A percentile compares a stretch with the other conserved stretches of the same genome.
Evolutionary conservation across 2,888 invertebrate species (phyloP).

Genomic region (Erebia epiphron): DNA sequence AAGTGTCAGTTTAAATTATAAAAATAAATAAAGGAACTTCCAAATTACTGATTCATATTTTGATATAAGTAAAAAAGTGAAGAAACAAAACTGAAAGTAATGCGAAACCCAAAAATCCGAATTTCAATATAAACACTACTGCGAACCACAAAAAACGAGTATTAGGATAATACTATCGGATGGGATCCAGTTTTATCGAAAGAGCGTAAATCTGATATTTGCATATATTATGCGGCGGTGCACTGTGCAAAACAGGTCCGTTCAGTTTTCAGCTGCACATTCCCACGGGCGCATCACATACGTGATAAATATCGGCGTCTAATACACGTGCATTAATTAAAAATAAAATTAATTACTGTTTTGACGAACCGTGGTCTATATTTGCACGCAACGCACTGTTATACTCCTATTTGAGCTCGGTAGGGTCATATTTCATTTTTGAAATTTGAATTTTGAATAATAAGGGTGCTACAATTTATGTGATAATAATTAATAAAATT

Average conservation of each 20-base stretch:
- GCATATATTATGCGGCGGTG: constrained; percentile 54
- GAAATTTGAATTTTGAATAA: neutral
- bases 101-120: constrained; percentile 7
- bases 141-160: constrained; percentile 28
- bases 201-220: constrained; percentile 55
- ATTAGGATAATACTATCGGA: constrained; percentile 41
- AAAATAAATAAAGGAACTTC: too few relatives aligned
- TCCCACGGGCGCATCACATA: constrained; percentile 49
- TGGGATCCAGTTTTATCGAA: constrained; percentile 52
- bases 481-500: neutral
- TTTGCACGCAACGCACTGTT: constrained; percentile 1
- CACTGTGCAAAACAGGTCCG: constrained; percentile 68
- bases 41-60: too few relatives aligned
- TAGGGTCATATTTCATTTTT: neutral
- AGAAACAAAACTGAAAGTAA: neutral
- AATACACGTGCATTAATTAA: constrained; percentile 33
- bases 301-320: constrained; percentile 39
- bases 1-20: too few relatives aligned
- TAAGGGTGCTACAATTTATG: too few relatives aligned
- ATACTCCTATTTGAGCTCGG: neutral
- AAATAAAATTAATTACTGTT: constrained; percentile 24
- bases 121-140: constrained; percentile 16
- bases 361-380: constrained; percentile 16
- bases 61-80: neutral
- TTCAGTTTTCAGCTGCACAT: constrained; percentile 51